Percentiles rank a stretch among this genome's conserved stretches.
Conservation (phyloP, 1,140 invertebrate species). For the Drosophila santomea region DNA sequence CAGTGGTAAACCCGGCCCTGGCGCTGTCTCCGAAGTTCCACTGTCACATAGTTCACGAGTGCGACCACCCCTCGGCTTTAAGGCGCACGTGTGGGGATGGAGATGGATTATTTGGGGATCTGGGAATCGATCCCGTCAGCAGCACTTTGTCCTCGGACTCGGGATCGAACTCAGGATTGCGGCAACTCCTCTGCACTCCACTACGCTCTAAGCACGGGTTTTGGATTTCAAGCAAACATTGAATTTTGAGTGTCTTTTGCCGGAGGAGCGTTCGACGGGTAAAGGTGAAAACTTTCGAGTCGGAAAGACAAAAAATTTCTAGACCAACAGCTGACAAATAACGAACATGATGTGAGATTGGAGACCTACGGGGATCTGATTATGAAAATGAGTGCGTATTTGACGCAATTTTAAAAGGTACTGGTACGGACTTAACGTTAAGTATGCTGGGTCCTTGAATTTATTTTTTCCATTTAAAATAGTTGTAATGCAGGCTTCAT, state of each 20-base stretch:
- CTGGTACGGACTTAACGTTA: neutral
- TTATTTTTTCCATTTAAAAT: too few relatives aligned
- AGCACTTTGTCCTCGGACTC: slow-evolving; percentile 8
- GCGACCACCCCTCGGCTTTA: slow-evolving; percentile 12
- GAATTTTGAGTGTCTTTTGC: slow-evolving; percentile 67
- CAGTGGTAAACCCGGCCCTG: slow-evolving; percentile 40
- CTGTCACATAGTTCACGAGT: slow-evolving; percentile 64
- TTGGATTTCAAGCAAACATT: slow-evolving; percentile 68
- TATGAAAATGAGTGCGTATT: neutral
- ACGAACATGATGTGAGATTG: slow-evolving; percentile 70
- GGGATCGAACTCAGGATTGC: slow-evolving; percentile 2
- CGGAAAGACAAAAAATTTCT: slow-evolving; percentile 66
- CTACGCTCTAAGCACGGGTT: slow-evolving; percentile 60
- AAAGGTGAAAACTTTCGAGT: slow-evolving; percentile 59
- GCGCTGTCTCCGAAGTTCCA: slow-evolving; percentile 41
- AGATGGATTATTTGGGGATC: neutral
- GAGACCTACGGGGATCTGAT: slow-evolving; percentile 51
- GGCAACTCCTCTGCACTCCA: slow-evolving; percentile 55
- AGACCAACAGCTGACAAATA: slow-evolving; percentile 73
- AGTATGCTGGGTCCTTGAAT: too few relatives aligned
- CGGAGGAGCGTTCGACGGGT: slow-evolving; percentile 54
- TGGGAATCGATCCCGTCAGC: slow-evolving; percentile 6
- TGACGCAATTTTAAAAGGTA: slow-evolving; percentile 26
- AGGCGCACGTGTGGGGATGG: neutral
- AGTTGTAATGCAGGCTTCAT: too few relatives aligned